These are phyloP conservation scores for Anguilla pacifica DNA, from an alignment of 2,797 vertebrate genomes.

Conservation along the genomic window DNA sequence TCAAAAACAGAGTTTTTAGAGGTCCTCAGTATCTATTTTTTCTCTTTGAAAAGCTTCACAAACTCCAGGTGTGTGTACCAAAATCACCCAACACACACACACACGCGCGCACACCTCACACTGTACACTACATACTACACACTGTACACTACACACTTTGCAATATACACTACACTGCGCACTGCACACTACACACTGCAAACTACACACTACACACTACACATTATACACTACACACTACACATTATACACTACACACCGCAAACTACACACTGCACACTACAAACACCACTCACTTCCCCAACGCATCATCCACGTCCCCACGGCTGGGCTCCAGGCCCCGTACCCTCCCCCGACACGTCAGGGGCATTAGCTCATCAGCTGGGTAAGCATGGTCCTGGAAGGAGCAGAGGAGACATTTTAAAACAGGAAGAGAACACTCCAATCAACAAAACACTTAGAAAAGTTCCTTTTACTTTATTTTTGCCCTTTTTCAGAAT, in stretches of 20 bases:
- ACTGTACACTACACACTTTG: background rate
- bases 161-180: background rate
- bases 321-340: constrained; percentile 95
- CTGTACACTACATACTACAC: no score
- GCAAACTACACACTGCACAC: background rate
- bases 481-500: background rate
- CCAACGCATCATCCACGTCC: constrained; percentile 93
- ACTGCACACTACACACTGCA: background rate
- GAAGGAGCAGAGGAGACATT: constrained; percentile 38
- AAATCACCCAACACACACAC: background rate
- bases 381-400: constrained; percentile 97
- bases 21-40: background rate
- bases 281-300: constrained; percentile 81
- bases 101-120: background rate
- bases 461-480: background rate
- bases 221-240: background rate
- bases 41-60: background rate
- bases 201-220: background rate
- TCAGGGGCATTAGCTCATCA: constrained; percentile 98
- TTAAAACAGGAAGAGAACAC: background rate
- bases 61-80: background rate
- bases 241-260: background rate
- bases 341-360: constrained; percentile 92
- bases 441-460: background rate
- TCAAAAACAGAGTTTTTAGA: background rate